phyloP scores from a whole-genome alignment of 2,113 vertebrate genomes.

The Oryzias curvinotus region DNA sequence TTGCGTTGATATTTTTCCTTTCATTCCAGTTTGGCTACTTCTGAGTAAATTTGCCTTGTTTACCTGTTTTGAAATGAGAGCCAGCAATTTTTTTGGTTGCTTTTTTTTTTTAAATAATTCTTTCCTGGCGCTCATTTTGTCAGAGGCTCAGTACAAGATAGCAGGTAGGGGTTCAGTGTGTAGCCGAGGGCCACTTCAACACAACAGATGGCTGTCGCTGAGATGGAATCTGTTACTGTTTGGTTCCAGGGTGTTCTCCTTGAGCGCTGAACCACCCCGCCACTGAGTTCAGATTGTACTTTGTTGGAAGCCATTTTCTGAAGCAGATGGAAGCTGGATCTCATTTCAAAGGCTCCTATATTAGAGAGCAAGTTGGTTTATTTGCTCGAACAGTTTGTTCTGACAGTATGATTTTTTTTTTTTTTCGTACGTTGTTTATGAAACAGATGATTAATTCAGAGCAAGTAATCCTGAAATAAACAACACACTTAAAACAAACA shows the following conservation, averaged over 20 bases:
- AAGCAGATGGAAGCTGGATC: conserved; percentile 68
- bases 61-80: neutral
- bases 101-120: neutral
- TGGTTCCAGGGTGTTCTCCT: conserved; percentile 70
- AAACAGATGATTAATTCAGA: conserved; percentile 21
- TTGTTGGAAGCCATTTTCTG: conserved; percentile 63
- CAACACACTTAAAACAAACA: conserved; percentile 14
- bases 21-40: neutral
- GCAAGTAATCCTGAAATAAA: neutral
- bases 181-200: conserved; percentile 50
- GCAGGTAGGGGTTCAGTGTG: conserved; percentile 48
- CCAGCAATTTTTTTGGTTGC: neutral
- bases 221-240: conserved; percentile 70
- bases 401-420: conserved; percentile 34
- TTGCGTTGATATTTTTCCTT: too few species aligned
- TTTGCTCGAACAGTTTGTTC: conserved; percentile 43
- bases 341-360: conserved; percentile 55
- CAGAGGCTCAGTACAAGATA: conserved; percentile 24
- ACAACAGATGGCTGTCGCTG: conserved; percentile 70
- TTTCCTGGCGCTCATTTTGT: conserved; percentile 17
- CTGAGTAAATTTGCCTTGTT: neutral
- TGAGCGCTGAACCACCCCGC: conserved; percentile 49
- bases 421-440: conserved; percentile 23
- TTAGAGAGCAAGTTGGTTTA: conserved; percentile 31
- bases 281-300: conserved; percentile 57